Base-by-base conservation (phyloP, 1,140 invertebrate species). In the Lycorma delicatula region DNA sequence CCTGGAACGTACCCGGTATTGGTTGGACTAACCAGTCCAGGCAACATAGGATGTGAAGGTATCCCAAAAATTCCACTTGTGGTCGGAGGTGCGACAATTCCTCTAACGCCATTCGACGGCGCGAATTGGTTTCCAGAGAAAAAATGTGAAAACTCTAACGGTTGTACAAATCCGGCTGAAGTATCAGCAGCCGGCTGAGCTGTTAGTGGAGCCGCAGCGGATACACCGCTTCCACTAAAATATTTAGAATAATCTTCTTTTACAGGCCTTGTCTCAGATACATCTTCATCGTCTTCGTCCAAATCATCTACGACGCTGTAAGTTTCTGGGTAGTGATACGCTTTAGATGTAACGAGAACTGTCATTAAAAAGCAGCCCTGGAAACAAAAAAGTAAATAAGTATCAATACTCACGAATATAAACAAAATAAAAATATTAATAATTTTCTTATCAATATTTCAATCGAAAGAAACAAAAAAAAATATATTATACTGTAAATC, bases 121-220 rank as follows among this genome's bases (percentile, higher is more conserved):
- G 47, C 48, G 31, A 50, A 57, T 1, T 53, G 54, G 54, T 16
- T 27, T 7, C 49, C 50, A 23, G n/a, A 22, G 20, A 59, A 59
- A 20, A 59, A 46, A n/a, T 25, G 48, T 2, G 49, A 29, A 20
- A 59, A 59, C 26, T 59, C 57, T 11, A 59, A 44, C 12, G 57
- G 51, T 25, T 59, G 49, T 11, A 61, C 60, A 20, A 59, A 57
- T 9, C 47, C 52, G 2, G 44, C 27, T 12, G 34, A 18, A 11
- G 18, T n/a, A 20, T 49, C 28, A 18, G 28, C 20, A 23, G 54
- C n/a, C 6, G 44, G 44, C 1, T 27, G 29, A 6, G 28, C n/a
- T 25, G 16, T 47, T 16, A 28, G 16, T 22, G 46, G 9, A 7
- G 12, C 31, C 1, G 48, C 56, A 11, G n/a, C 25, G 2, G 20